Evolutionary conservation across 1,140 invertebrate genomes (phyloP), one percentile per base, ranked within the genome.

Genomic region (Ruditapes philippinarum): DNA sequence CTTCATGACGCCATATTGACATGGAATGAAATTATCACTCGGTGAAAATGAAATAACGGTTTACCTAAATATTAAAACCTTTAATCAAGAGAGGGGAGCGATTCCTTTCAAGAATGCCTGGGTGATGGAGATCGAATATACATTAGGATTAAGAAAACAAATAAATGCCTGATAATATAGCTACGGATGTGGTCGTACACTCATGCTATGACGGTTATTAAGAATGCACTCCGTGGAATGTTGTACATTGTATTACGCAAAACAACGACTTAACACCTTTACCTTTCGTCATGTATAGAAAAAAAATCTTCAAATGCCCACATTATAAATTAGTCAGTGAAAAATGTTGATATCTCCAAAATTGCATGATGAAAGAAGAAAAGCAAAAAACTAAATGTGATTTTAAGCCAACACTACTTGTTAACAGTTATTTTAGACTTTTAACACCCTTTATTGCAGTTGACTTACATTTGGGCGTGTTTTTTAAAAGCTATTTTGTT

Each of bases 31-130:
- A 74, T 25, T 74, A 49, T 74, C 70, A 9, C 22, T 12, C 2
- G 25, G 25, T 78, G 74, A 49, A 54, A 36, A 78, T 78, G 28
- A 78, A 78, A 78, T 78, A 54, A 78, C 45, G 4, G 74, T 78
- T 54, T 4, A 36, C 54, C 42, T 19, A 25, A 12, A 78, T 78
- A 12, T 25, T 54, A 54, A 54, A 78, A 78, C 17, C 42, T 22
- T 78, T 51, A 17, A 78, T 78, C 49, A 78, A 33, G 31, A 33
- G 12, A 57, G 12, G 11, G n/a, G 9, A 19, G 54, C 54, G 28
- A 49, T 54, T 31, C 33, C 28, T 0, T 4, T 78, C 54, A 22
- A 31, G 49, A 36, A 78, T 78, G 25, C 74, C 74, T 78, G 49
- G 5, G 74, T 78, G 45, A 36, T 36, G 45, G 49, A 31, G 74